Conservation (phyloP, 2,888 invertebrate species). For the Baronia brevicornis region DNA sequence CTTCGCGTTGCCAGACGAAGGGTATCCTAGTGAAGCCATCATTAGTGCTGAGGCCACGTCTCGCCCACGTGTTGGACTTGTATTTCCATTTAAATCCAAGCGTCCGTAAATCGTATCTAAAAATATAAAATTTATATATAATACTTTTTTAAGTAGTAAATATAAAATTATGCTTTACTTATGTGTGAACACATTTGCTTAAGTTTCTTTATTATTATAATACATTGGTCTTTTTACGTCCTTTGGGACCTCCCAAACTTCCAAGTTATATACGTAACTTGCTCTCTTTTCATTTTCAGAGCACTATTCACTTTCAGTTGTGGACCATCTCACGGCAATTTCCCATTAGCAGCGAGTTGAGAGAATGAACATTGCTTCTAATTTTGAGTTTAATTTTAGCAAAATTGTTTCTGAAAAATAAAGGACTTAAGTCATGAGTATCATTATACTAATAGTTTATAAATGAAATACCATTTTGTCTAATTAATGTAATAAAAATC, state of each 20-base stretch:
- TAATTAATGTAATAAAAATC: too few species aligned
- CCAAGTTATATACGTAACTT: slow-evolving; percentile 13
- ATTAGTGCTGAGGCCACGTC: too few species aligned
- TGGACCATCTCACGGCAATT: slow-evolving; percentile 19
- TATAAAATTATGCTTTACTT: slow-evolving; percentile 5
- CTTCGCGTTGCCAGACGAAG: too few species aligned
- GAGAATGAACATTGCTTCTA: slow-evolving; percentile 10
- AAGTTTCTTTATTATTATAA: slow-evolving; percentile 6
- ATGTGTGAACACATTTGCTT: slow-evolving; percentile 6
- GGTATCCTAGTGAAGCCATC: too few species aligned
- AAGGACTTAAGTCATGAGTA: slow-evolving; percentile 8
- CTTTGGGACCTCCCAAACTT: not conserved
- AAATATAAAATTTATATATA: too few species aligned
- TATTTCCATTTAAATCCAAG: too few species aligned
- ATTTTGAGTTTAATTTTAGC: slow-evolving; percentile 14
- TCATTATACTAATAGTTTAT: slow-evolving; percentile 9
- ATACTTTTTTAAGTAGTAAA: too few species aligned
- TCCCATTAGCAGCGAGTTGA: slow-evolving; percentile 10
- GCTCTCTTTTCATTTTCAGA: slow-evolving; percentile 17
- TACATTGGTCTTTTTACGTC: slow-evolving; percentile 3
- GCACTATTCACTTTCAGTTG: slow-evolving; percentile 20
- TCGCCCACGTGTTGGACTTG: too few species aligned
- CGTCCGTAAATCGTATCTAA: too few species aligned
- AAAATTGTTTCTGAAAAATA: slow-evolving; percentile 11
- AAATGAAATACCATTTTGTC: too few species aligned